A percentile compares a stretch with the other conserved stretches of the same genome.
These are phyloP conservation scores for Cataglyphis rosenhaueri DNA, from an alignment of 2,888 invertebrate species.

Conservation along the genomic window DNA sequence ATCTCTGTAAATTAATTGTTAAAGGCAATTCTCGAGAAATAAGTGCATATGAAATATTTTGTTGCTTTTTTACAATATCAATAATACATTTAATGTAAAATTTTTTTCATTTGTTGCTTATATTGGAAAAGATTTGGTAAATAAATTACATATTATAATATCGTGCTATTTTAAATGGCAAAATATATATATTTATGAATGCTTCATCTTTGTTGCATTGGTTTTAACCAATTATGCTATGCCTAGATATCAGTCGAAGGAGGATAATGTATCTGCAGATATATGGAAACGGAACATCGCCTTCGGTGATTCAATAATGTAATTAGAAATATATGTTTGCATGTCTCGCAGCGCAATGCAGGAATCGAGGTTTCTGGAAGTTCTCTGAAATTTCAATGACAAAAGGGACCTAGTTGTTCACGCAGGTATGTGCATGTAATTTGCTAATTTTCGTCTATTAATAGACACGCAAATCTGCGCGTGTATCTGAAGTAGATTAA, in stretches of 20 bases:
- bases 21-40: neutral
- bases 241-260: neutral
- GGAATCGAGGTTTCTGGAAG: slow-evolving; percentile 3
- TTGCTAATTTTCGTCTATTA: slow-evolving; percentile 30
- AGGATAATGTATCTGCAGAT: neutral
- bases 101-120: neutral
- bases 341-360: neutral
- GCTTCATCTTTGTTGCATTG: neutral
- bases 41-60: neutral
- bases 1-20: slow-evolving; percentile 39
- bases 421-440: neutral
- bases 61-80: neutral
- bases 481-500: neutral
- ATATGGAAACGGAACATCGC: neutral
- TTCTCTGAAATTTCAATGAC: slow-evolving; percentile 32
- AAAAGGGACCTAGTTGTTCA: slow-evolving; percentile 2
- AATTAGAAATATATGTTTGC: slow-evolving; percentile 27
- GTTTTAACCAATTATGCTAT: neutral
- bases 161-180: neutral
- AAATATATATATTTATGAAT: neutral
- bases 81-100: neutral
- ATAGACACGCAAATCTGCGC: slow-evolving; percentile 20
- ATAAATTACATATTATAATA: neutral
- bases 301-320: slow-evolving; percentile 7
- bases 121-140: neutral